Percentiles rank a stretch among this genome's conserved stretches.
These are phyloP conservation scores for Pyxicephalus adspersus DNA, from an alignment of 2,113 vertebrate species.

Conservation along the genomic window DNA sequence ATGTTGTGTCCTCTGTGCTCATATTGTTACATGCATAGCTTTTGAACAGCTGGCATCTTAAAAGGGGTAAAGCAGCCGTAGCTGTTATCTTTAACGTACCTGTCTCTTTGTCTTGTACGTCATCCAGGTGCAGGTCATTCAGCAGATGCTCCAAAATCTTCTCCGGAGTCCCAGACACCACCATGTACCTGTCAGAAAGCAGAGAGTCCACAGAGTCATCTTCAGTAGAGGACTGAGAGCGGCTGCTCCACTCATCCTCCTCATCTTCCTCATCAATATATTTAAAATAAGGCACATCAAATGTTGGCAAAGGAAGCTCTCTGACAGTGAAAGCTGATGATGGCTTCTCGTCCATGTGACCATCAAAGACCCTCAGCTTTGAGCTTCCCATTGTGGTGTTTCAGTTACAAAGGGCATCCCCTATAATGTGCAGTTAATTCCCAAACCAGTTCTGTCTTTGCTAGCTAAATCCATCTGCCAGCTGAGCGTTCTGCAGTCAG, in stretches of 20 bases:
- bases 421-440: slow-evolving; percentile 64
- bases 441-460: slow-evolving; percentile 64
- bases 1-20: background rate
- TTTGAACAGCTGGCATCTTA: background rate
- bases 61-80: background rate
- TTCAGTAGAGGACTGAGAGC: slow-evolving; percentile 90
- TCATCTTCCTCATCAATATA: slow-evolving; percentile 94
- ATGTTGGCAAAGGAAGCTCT: slow-evolving; percentile 83
- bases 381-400: slow-evolving; percentile 81
- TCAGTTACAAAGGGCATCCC: slow-evolving; percentile 70
- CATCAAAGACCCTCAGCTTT: slow-evolving; percentile 75
- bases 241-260: slow-evolving; percentile 90
- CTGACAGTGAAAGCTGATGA: slow-evolving; percentile 74
- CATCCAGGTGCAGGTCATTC: slow-evolving; percentile 85
- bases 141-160: slow-evolving; percentile 95
- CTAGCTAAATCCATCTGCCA: slow-evolving; percentile 71
- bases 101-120: slow-evolving; percentile 88
- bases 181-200: slow-evolving; percentile 91
- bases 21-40: slow-evolving; percentile 13
- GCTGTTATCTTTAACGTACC: slow-evolving; percentile 72
- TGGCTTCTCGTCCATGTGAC: slow-evolving; percentile 73
- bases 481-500: slow-evolving; percentile 75
- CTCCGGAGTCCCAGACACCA: slow-evolving; percentile 91
- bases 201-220: slow-evolving; percentile 86
- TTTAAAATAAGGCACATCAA: slow-evolving; percentile 97